Evolutionary conservation across 2,888 invertebrate genomes (phyloP), one percentile per base, ranked within the genome.

Genomic region (Acheta domesticus): DNA sequence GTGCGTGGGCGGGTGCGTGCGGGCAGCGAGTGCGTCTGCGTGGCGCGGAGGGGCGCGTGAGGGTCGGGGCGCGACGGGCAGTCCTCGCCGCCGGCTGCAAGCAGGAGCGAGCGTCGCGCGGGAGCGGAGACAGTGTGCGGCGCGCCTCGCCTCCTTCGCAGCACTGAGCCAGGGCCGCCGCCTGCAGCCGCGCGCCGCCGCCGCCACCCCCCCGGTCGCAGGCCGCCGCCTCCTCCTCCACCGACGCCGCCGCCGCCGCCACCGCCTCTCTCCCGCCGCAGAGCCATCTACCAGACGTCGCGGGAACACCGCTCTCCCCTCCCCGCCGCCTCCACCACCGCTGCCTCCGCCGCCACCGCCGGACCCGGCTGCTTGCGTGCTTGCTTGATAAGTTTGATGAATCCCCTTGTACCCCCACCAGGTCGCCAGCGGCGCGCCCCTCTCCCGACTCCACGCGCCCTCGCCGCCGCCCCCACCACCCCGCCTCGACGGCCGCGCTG

Each of bases 351-450:
- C 8, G 36, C 81, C 76, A 74, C 80, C 81, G 77, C 79, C 79
- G 80, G 78, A 80, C 81, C 82, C 79, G 78, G 79, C 80, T 79
- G 79, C 81, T 79, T 82, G 82, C 82, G 81, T 82, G 82, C 82
- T 62, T n/a, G 62, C 82, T 83, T 82, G 82, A 79, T 82, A 82
- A 82, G 82, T 82, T 82, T 83, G 81, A 78, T 82, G 81, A 80
- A 80, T 81, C 79, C 79, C 79, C 78, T 74, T 74, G 79, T 79
- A 79, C 79, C 79, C 82, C 82, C 84, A 83, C 83, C 82, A 81
- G 81, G 80, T 83, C 73, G 20, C 74, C 21, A 16, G 14, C 20
- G 48, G 21, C 49, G 78, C 49, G 48, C 78, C 77, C 78, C 74
- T 74, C 77, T 73, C 36, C 78, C 76, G 12, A 48, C 36, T 12